Evolutionary conservation across 1,140 invertebrate species (phyloP).

Genomic region (Sweltsa coloradensis): DNA sequence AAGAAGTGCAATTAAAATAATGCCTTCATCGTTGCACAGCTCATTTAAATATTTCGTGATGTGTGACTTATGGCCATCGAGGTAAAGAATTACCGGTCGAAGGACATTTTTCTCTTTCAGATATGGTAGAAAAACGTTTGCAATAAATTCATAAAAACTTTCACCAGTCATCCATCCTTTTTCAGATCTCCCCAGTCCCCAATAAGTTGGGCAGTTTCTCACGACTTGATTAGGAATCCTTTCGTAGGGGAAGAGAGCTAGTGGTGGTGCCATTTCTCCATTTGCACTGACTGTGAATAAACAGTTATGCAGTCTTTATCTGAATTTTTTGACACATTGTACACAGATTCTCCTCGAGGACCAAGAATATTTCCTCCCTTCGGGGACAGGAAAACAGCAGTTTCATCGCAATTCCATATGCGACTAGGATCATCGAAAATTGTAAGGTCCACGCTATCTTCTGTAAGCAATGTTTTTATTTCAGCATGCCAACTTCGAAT

Average conservation of each 20-base stretch:
- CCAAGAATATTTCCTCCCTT: constrained; percentile 20
- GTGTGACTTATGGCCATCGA: constrained; percentile 18
- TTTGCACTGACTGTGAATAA: constrained; percentile 15
- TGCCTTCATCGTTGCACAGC: constrained; percentile 28
- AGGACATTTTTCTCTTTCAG: constrained; percentile 15
- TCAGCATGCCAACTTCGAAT: constrained; percentile 25
- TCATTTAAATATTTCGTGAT: constrained; percentile 17
- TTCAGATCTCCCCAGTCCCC: constrained; percentile 20
- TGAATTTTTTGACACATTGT: constrained; percentile 20
- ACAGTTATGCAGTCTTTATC: constrained; percentile 27
- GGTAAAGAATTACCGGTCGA: constrained; percentile 19
- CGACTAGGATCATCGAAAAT: constrained; percentile 21
- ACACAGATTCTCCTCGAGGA: constrained; percentile 20
- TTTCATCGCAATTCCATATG: constrained; percentile 22
- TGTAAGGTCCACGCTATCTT: constrained; percentile 15
- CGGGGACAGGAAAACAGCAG: constrained; percentile 19
- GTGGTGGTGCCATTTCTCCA: constrained; percentile 24
- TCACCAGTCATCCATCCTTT: constrained; percentile 21
- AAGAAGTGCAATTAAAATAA: constrained; percentile 27
- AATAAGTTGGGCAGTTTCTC: constrained; percentile 17
- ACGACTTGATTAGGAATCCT: constrained; percentile 22
- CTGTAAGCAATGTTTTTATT: constrained; percentile 20
- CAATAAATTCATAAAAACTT: constrained; percentile 21
- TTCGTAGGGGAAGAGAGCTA: constrained; percentile 27
- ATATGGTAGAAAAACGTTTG: constrained; percentile 20